Percentiles rank a stretch among this genome's conserved stretches.
Evolutionary conservation across 1,140 invertebrate species (phyloP).

Genomic region (Stratiolaelaps scimitus): DNA sequence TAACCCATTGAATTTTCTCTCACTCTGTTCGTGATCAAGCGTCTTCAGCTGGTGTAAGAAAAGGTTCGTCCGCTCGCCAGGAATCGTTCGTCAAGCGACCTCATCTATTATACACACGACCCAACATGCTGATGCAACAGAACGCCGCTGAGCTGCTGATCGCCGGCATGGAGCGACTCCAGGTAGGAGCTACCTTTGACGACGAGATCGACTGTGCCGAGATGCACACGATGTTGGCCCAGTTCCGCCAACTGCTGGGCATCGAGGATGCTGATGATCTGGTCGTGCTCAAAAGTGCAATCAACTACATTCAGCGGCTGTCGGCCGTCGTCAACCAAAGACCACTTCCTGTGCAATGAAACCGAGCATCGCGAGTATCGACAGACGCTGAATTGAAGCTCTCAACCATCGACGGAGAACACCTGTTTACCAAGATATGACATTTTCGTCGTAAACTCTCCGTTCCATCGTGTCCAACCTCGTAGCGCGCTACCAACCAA

Average conservation of each 20-base stretch:
- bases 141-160: constrained; percentile 9
- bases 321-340: constrained; percentile 22
- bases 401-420: no score
- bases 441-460: no score
- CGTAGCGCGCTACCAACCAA: no score
- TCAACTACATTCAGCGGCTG: constrained; percentile 9
- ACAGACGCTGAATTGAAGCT: no score
- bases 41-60: background rate
- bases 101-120: background rate
- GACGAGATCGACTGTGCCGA: constrained; percentile 15
- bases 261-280: constrained; percentile 12
- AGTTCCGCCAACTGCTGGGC: constrained; percentile 6
- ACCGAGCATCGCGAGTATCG: no score
- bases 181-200: background rate
- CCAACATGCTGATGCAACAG: background rate
- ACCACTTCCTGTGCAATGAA: constrained; percentile 9
- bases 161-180: constrained; percentile 13
- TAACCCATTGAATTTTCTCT: background rate
- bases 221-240: constrained; percentile 4
- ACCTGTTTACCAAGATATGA: no score
- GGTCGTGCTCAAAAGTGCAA: constrained; percentile 5
- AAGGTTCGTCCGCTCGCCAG: background rate
- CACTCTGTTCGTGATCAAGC: background rate
- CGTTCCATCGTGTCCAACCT: no score
- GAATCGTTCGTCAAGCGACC: background rate